Evolutionary conservation across 2,113 vertebrate genomes (phyloP), one percentile per base, ranked within the genome.

Genomic region (Alligator mississippiensis): DNA sequence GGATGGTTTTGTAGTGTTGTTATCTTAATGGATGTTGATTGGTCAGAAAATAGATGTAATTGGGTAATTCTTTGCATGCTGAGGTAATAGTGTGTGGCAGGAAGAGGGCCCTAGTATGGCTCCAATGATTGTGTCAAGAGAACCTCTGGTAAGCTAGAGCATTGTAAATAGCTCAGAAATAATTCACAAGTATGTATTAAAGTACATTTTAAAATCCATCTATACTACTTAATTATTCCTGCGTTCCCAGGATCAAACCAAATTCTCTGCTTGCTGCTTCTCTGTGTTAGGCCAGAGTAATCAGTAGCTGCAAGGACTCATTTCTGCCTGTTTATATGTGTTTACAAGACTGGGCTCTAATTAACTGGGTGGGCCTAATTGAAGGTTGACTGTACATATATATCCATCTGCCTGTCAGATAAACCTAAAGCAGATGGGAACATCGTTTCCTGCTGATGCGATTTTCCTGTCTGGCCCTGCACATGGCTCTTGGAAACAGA

Each of bases 181-280:
- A 90, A 91, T 94, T 95, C 95, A 68, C 72, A 75, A 90, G 62
- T 38, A 92, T 24, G 9, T 38, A 83, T 85, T 72, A 72, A 78
- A 9, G 60, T 30, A 6, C 76, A 60, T 72, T 95, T 92, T 82
- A 78, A 25, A 91, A 87, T 75, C 22, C 72, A 66, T 64, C 30
- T 76, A 38, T 63, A 84, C 78, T 57, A 60, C 11, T 86, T 59
- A 25, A 27, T n/a, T 84, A n/a, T 90, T 68, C 79, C 84, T 87
- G 79, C 82, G 84, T 86, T 86, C 77, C 86, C 82, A 85, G 80
- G 64, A 94, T 21, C 59, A 54, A n/a, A 87, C 47, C 59, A 80
- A 88, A 88, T 80, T 77, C 47, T 47, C 47, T 47, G 47, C 47
- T 47, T 47, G 8, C 7, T 47, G 47, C 47, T 47, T 47, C 47